Evolutionary conservation across 2,888 invertebrate genomes (phyloP).

Genomic region (Heliconius charithonia): DNA sequence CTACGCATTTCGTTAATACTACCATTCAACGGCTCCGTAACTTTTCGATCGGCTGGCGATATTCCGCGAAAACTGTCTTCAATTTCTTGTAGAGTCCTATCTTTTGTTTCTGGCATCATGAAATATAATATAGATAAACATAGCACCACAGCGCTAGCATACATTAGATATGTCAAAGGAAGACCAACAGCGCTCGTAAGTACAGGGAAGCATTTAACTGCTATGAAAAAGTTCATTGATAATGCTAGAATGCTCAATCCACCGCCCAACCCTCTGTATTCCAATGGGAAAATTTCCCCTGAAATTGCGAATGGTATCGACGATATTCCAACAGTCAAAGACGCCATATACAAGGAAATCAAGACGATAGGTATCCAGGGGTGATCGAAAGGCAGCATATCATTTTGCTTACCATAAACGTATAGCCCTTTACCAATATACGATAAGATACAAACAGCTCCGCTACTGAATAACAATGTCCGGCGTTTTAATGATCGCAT

Average conservation of each 20-base stretch:
- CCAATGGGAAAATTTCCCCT: slow-evolving; percentile 87
- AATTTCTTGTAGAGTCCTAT: slow-evolving; percentile 86
- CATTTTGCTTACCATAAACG: slow-evolving; percentile 67
- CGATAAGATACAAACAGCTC: slow-evolving; percentile 82
- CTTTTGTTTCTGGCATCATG: slow-evolving; percentile 87
- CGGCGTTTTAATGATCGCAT: slow-evolving; percentile 85
- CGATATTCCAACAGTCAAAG: slow-evolving; percentile 84
- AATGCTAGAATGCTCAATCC: slow-evolving; percentile 85
- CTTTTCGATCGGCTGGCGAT: slow-evolving; percentile 57
- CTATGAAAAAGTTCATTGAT: slow-evolving; percentile 86
- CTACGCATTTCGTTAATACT: slow-evolving; percentile 59
- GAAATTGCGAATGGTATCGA: slow-evolving; percentile 89
- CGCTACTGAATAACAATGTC: slow-evolving; percentile 84
- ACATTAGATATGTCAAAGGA: slow-evolving; percentile 84
- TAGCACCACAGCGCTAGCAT: slow-evolving; percentile 81
- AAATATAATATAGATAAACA: slow-evolving; percentile 82
- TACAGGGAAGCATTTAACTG: slow-evolving; percentile 86
- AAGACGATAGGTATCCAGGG: slow-evolving; percentile 79
- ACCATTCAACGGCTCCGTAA: slow-evolving; percentile 62
- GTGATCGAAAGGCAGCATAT: slow-evolving; percentile 62
- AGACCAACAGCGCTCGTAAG: slow-evolving; percentile 79
- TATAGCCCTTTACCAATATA: slow-evolving; percentile 82
- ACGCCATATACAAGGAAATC: slow-evolving; percentile 83
- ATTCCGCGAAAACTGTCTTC: slow-evolving; percentile 81
- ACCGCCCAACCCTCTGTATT: slow-evolving; percentile 85